These are phyloP conservation scores for Agelas oroides DNA, from an alignment of 37 sponge, comb jelly and placozoan genomes.

Conservation along the genomic window DNA sequence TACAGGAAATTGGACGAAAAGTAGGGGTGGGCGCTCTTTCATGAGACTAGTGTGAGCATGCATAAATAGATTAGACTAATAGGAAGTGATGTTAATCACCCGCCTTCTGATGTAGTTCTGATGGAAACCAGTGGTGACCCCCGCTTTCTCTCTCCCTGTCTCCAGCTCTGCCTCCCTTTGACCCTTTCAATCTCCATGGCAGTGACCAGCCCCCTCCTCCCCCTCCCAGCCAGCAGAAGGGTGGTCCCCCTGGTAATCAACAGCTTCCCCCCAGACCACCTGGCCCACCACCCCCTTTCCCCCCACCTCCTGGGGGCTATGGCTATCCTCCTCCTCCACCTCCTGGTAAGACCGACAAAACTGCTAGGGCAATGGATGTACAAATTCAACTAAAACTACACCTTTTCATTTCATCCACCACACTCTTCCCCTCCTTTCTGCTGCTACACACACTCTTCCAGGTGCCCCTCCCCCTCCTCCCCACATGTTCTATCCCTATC, in stretches of 20 bases:
- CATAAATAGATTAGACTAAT: too few relatives aligned
- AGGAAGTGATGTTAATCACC: too few relatives aligned
- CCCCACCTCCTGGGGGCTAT: background rate
- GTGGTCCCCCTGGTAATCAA: background rate
- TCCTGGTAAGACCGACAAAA: slow-evolving; percentile 38
- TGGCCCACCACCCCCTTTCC: background rate
- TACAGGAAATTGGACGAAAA: too few relatives aligned
- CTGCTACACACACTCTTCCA: background rate
- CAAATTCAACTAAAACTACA: too few relatives aligned
- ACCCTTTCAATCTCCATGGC: slow-evolving; percentile 66
- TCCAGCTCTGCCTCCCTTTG: slow-evolving; percentile 52
- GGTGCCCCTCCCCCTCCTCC: slow-evolving; percentile 43
- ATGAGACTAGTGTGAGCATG: too few relatives aligned
- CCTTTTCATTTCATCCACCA: too few relatives aligned
- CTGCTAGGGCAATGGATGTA: too few relatives aligned
- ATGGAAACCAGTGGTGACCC: too few relatives aligned
- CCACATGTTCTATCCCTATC: background rate
- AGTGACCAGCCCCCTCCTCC: slow-evolving; percentile 17
- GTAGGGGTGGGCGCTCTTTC: too few relatives aligned
- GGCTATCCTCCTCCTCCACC: slow-evolving; percentile 32
- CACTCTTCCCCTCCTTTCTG: too few relatives aligned
- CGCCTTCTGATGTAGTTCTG: too few relatives aligned
- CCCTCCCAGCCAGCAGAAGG: slow-evolving; percentile 11
- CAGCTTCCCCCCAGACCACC: background rate
- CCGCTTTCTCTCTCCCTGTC: slow-evolving; percentile 15